Evolutionary conservation across 2,113 vertebrate genomes (phyloP), one percentile per base, ranked within the genome.

Genomic region (Sylvietta virens): DNA sequence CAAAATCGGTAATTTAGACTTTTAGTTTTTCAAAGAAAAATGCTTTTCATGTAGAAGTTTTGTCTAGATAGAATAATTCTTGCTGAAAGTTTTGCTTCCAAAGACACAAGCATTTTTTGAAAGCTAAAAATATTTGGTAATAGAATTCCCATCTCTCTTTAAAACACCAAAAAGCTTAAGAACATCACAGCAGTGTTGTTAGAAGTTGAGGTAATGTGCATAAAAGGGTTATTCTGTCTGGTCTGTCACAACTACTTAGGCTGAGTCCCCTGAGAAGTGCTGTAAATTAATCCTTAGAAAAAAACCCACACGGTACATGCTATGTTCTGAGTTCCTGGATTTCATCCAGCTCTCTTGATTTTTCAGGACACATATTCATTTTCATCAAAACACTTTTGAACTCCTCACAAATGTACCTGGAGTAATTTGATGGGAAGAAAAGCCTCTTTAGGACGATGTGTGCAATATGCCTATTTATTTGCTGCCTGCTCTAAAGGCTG

Each of bases 81-180:
- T 45, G 9, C 11, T 69, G 23, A 37, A 90, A 81, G 3, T 44
- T 94, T 81, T 64, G 5, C 44, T 91, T 72, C 50, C 22, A 60
- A 85, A 93, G 57, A 65, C 53, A 61, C 14, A 9, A 80, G 8
- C 4, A 15, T 31, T 67, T 77, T 93, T 72, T 83, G n/a, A 82
- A 93, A 88, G 57, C 8, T 22, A 79, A 77, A 92, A 81, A 23
- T 57, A 1, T 71, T 87, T 78, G 15, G 31, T 76, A 61, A 88
- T 61, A 88, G 58, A 76, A 88, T 92, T 90, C 92, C 58, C 50
- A 80, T 9, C 57, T 77, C n/a, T 61, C 53, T 87, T 94, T 51
- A 77, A 85, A 88, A 51, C 18, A 88, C 50, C 31, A 40, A 45
- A 92, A 92, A 57, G 11, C 74, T 85, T 88, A 61, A 85, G 48